phyloP scores from a whole-genome alignment of 2,113 vertebrate genomes.

The Pipa parva region DNA sequence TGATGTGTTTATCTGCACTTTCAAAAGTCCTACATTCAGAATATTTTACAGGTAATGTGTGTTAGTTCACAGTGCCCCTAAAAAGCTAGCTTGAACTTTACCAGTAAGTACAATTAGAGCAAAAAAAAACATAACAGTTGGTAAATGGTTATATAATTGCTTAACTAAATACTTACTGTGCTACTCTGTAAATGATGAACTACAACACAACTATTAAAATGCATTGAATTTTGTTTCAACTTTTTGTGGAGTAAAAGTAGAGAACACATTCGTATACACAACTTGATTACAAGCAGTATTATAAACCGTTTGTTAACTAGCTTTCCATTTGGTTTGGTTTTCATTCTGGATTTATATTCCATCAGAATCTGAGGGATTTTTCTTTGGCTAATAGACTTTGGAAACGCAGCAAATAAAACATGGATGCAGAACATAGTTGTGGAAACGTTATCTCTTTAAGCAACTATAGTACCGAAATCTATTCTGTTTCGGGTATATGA shows the following conservation, averaged over 20 bases:
- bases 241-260: background rate
- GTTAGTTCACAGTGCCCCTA: too few species aligned
- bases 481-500: too few species aligned
- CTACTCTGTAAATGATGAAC: background rate
- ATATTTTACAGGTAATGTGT: too few species aligned
- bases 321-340: constrained; percentile 21
- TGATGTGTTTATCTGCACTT: too few species aligned
- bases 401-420: constrained; percentile 72
- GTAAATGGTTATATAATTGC: too few species aligned
- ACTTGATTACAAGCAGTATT: constrained; percentile 9
- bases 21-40: too few species aligned
- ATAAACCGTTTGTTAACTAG: constrained; percentile 5
- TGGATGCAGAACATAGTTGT: constrained; percentile 40
- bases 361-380: constrained; percentile 70
- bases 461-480: too few species aligned
- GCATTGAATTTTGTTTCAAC: too few species aligned
- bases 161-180: background rate
- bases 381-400: constrained; percentile 97
- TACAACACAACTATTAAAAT: background rate
- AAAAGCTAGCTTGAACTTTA: too few species aligned
- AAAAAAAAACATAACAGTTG: too few species aligned
- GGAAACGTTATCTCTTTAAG: constrained; percentile 20
- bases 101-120: too few species aligned
- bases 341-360: constrained; percentile 37
- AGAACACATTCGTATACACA: background rate